These are phyloP conservation scores for Steinernema hermaphroditum DNA, from an alignment of 2,888 invertebrate species.

Conservation along the genomic window DNA sequence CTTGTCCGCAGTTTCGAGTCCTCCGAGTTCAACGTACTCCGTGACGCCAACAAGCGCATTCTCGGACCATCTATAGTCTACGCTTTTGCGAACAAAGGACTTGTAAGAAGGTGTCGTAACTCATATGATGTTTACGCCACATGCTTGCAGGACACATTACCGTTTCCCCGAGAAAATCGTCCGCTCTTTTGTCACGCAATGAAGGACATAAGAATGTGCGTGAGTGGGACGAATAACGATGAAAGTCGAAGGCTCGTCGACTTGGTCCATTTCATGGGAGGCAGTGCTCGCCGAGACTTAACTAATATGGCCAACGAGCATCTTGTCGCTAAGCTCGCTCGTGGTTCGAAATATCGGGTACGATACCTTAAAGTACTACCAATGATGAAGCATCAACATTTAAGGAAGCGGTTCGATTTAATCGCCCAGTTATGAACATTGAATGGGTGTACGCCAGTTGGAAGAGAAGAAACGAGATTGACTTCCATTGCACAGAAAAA, in stretches of 20 bases:
- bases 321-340: conserved; percentile 4
- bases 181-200: conserved; percentile 31
- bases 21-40: conserved; percentile 26
- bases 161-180: conserved; percentile 20
- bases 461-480: conserved; percentile 26
- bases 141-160: not conserved
- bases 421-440: conserved; percentile 19
- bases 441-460: conserved; percentile 33
- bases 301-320: not conserved
- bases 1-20: conserved; percentile 33
- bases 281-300: conserved; percentile 33
- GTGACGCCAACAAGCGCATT: conserved; percentile 27
- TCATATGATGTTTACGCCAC: not conserved
- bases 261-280: conserved; percentile 35
- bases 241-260: conserved; percentile 31
- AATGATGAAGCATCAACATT: no score
- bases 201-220: conserved; percentile 26
- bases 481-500: conserved; percentile 15
- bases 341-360: conserved; percentile 26
- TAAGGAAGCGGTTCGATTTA: conserved; percentile 24
- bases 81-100: not conserved
- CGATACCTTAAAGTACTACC: no score
- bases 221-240: conserved; percentile 23
- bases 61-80: conserved; percentile 31
- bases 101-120: not conserved